Conservation (phyloP, 2,888 invertebrate genomes). For the Drosophila eohydei region DNA sequence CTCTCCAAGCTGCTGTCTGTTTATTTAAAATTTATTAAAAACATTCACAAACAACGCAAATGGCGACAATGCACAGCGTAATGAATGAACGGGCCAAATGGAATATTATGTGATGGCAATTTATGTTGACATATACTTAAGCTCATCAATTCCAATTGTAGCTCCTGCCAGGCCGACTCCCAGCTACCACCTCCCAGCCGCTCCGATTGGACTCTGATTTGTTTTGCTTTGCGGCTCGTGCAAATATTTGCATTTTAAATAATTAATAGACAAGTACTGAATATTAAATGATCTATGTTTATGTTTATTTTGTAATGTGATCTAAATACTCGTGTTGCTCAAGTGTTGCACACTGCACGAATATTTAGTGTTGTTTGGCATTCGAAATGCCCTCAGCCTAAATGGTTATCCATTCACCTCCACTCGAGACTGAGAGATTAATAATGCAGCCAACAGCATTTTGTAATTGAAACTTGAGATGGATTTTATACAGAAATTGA, state of each 20-base stretch:
- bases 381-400: background rate
- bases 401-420: background rate
- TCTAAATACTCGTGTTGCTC: background rate
- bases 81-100: slow-evolving; percentile 54
- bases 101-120: slow-evolving; percentile 75
- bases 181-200: no score
- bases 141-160: slow-evolving; percentile 72
- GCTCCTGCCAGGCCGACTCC: background rate
- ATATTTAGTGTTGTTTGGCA: slow-evolving; percentile 18
- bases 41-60: slow-evolving; percentile 28
- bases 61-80: slow-evolving; percentile 18
- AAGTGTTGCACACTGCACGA: slow-evolving; percentile 31
- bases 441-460: slow-evolving; percentile 19
- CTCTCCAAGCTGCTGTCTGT: slow-evolving; percentile 48
- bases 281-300: slow-evolving; percentile 42
- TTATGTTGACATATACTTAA: slow-evolving; percentile 78
- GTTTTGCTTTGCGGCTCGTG: slow-evolving; percentile 41
- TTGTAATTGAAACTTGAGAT: background rate
- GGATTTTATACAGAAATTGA: background rate
- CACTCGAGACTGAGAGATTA: slow-evolving; percentile 16
- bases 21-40: slow-evolving; percentile 81
- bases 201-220: slow-evolving; percentile 9
- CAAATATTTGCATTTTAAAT: slow-evolving; percentile 74
- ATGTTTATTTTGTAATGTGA: slow-evolving; percentile 8
- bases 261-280: slow-evolving; percentile 75